A percentile compares a stretch with the other conserved stretches of the same genome.
These are phyloP conservation scores for Chrysotoxum bicinctum DNA, from an alignment of 2,888 invertebrate genomes.

Conservation along the genomic window DNA sequence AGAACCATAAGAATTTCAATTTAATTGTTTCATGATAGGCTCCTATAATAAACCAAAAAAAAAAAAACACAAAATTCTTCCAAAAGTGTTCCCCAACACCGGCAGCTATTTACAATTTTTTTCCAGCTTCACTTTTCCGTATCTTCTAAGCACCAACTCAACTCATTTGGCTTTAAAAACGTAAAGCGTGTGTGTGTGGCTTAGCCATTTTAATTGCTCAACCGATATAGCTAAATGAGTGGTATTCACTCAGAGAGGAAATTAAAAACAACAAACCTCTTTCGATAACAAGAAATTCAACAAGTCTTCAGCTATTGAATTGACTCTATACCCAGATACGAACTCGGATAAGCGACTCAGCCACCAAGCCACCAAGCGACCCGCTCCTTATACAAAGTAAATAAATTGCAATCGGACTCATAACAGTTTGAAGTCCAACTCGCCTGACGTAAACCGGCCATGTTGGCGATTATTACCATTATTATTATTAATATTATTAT, in stretches of 20 bases:
- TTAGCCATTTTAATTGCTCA: conserved; percentile 68
- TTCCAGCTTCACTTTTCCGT: neutral
- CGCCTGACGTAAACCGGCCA: conserved; percentile 62
- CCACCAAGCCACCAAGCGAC: no score
- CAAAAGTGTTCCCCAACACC: conserved; percentile 49
- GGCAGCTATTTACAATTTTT: neutral
- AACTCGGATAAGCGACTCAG: neutral
- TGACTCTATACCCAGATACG: neutral
- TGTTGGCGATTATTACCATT: conserved; percentile 64
- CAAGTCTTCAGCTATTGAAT: conserved; percentile 36
- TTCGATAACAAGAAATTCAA: conserved; percentile 37
- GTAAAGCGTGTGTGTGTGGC: conserved; percentile 48
- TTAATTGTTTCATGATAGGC: conserved; percentile 37
- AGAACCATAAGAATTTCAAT: conserved; percentile 38
- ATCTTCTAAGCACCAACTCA: neutral
- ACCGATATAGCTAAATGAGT: conserved; percentile 68
- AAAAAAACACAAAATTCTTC: conserved; percentile 13
- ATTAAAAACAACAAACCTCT: conserved; percentile 7
- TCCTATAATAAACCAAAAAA: conserved; percentile 16
- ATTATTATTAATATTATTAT: conserved; percentile 57
- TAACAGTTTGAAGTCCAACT: conserved; percentile 8
- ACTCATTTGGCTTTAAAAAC: conserved; percentile 21
- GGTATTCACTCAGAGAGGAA: conserved; percentile 37
- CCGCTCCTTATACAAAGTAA: conserved; percentile 25
- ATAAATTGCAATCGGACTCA: conserved; percentile 55